phyloP scores from a whole-genome alignment of 2,113 vertebrate genomes.

The Buteo buteo region DNA sequence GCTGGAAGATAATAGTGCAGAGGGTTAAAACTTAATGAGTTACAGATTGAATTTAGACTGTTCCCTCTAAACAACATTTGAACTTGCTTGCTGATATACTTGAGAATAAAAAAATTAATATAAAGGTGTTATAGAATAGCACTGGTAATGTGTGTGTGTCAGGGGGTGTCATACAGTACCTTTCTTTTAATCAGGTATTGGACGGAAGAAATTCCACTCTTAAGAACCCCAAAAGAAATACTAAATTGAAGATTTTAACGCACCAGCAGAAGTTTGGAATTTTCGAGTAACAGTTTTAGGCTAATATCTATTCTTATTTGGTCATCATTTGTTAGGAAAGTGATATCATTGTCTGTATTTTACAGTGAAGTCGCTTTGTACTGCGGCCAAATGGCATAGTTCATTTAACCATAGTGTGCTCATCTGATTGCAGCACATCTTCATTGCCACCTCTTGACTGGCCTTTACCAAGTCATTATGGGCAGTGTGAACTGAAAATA shows the following conservation, averaged over 20 bases:
- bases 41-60: background rate
- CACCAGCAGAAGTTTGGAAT: background rate
- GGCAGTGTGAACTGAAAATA: constrained; percentile 95
- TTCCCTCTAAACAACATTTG: background rate
- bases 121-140: background rate
- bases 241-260: background rate
- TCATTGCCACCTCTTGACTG: constrained; percentile 96
- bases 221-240: background rate
- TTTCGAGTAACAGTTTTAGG: background rate
- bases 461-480: constrained; percentile 92
- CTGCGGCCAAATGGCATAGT: background rate
- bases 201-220: background rate
- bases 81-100: background rate
- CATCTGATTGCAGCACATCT: constrained; percentile 84
- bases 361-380: background rate
- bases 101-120: background rate
- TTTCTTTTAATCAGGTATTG: background rate
- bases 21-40: background rate
- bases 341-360: background rate
- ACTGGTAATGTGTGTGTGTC: background rate
- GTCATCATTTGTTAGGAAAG: background rate
- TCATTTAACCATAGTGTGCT: background rate
- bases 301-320: background rate
- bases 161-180: background rate
- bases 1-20: background rate